Evolutionary conservation across 2,888 invertebrate genomes (phyloP), one percentile per base, ranked within the genome.

Genomic region (Drosophila austrosaltans): DNA sequence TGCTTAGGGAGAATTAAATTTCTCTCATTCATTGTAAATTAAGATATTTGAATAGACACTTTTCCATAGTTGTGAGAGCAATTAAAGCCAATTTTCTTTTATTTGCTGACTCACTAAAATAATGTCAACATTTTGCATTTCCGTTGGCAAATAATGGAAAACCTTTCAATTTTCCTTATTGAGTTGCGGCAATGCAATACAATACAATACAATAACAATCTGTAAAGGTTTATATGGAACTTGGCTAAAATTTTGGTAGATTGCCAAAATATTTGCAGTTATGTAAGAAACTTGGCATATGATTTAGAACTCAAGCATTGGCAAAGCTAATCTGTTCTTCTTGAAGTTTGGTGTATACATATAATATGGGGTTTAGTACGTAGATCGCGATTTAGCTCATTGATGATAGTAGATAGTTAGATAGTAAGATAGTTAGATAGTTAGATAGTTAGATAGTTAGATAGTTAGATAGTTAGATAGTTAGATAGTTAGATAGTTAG

Each of bases 21-120:
- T 3, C 0, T 1, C 7, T 0, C 72, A 75, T 8, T 39, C 30
- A 8, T 87, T 76, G 8, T 70, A 73, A n/a, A 89, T 28, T 1
- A 80, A 32, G 1, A 83, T 53, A 63, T 80, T 83, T 7, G 78
- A 72, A 56, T 53, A 81, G 0, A 84, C 81, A 10, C 66, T 56
- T 16, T 69, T 20, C 76, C 70, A 81, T 4, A 81, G 4, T 10
- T 36, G 8, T 0, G 28, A 16, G 0, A 79, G 65, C 7, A 75
- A n/a, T 7, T 32, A 28, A 8, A 62, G 53, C 78, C 80, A 80
- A 28, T 66, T 69, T 6, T 20, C 16, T 3, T 63, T 12, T 3
- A 16, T 66, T 4, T 63, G 44, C 4, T 39, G 12, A 22, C 81
- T 78, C 1, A 80, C 65, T 2, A 80, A 12, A 0, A 80, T 56